These are phyloP conservation scores for Nasonia longicornis DNA, from an alignment of 1,140 invertebrate genomes.

Conservation along the genomic window DNA sequence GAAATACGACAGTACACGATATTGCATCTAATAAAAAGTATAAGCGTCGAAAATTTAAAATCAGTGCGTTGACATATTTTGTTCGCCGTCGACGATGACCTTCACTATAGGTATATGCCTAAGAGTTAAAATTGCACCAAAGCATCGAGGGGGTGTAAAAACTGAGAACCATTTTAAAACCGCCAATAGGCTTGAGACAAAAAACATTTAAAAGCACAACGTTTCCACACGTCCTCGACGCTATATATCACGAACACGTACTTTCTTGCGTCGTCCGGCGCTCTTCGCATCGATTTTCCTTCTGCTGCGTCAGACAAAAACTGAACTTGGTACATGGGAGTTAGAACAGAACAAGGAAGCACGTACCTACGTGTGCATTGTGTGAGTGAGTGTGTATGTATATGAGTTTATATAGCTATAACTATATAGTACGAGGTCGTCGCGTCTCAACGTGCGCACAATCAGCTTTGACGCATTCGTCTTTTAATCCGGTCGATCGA, in stretches of 20 bases:
- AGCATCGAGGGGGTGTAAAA: background rate
- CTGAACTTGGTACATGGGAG: background rate
- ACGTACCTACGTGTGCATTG: background rate
- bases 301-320: background rate
- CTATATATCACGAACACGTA: background rate
- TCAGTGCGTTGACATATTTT: conserved; percentile 5
- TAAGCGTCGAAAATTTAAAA: background rate
- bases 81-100: background rate
- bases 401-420: background rate
- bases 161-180: background rate
- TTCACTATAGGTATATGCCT: background rate
- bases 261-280: background rate
- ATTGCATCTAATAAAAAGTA: background rate
- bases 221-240: background rate
- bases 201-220: background rate
- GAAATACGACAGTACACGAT: background rate
- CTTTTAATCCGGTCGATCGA: conserved; percentile 30
- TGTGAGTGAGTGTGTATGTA: background rate
- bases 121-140: background rate
- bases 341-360: background rate
- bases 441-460: background rate
- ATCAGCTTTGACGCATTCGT: background rate
- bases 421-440: conserved; percentile 2
- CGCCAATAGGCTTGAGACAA: background rate
- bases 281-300: background rate